Conservation (phyloP, 1,140 invertebrate species). For the Ctenoplectra terminalis region DNA sequence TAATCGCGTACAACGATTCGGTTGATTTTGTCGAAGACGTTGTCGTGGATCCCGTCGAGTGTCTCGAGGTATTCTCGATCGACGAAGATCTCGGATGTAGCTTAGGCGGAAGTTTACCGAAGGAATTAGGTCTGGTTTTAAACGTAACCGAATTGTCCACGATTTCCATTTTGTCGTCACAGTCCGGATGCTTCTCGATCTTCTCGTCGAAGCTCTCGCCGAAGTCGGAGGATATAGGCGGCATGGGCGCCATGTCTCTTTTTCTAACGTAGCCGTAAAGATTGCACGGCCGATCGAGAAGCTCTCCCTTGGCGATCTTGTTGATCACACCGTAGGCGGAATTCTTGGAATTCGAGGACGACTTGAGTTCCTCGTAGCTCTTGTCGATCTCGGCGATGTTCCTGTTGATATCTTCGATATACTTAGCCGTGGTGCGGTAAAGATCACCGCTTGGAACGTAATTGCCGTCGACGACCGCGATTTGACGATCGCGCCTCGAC, state of each 20-base stretch:
- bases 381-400: slow-evolving; percentile 80
- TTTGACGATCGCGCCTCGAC: slow-evolving; percentile 44
- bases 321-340: slow-evolving; percentile 73
- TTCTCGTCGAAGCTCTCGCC: slow-evolving; percentile 34
- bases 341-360: slow-evolving; percentile 48
- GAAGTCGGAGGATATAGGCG: slow-evolving; percentile 72
- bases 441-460: slow-evolving; percentile 78
- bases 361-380: slow-evolving; percentile 73
- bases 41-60: slow-evolving; percentile 75
- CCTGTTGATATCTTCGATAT: slow-evolving; percentile 79
- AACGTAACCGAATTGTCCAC: not conserved
- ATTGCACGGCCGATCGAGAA: slow-evolving; percentile 33
- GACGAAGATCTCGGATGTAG: slow-evolving; percentile 74
- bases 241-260: slow-evolving; percentile 78
- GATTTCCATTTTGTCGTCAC: not conserved
- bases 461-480: slow-evolving; percentile 64
- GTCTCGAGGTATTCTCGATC: slow-evolving; percentile 74
- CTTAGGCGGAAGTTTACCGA: slow-evolving; percentile 72
- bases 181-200: slow-evolving; percentile 20
- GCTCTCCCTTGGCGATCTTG: slow-evolving; percentile 62
- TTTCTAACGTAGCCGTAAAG: slow-evolving; percentile 64
- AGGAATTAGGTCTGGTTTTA: slow-evolving; percentile 65
- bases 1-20: slow-evolving; percentile 76
- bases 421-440: slow-evolving; percentile 74
- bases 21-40: slow-evolving; percentile 77